A percentile compares a stretch with the other conserved stretches of the same genome.
Evolutionary conservation across 2,113 vertebrate species (phyloP).

Genomic region (Lethenteron reissneri): DNA sequence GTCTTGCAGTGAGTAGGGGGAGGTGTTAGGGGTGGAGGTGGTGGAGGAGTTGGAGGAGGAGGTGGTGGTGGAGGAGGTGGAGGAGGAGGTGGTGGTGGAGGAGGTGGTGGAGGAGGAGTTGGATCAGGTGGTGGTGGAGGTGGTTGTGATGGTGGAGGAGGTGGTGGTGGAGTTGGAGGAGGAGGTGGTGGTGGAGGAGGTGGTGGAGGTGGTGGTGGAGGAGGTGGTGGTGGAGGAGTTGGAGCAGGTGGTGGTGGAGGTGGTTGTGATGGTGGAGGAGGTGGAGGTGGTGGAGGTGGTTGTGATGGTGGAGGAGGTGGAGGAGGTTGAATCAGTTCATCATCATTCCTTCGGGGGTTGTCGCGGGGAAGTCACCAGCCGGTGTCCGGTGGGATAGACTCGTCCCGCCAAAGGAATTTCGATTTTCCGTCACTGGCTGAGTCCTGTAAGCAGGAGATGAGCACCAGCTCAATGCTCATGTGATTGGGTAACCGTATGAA

Average conservation of each 20-base stretch:
- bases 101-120: neutral
- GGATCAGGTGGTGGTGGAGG: neutral
- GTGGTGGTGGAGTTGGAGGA: neutral
- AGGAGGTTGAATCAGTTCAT: constrained; percentile 32
- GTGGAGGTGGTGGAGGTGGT: neutral
- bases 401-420: too few relatives aligned
- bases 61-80: too few relatives aligned
- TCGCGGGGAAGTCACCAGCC: too few relatives aligned
- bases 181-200: neutral
- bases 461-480: too few relatives aligned
- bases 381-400: too few relatives aligned
- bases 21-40: neutral
- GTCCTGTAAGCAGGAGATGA: too few relatives aligned
- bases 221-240: neutral
- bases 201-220: neutral
- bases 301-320: constrained; percentile 25
- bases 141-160: neutral
- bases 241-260: neutral
- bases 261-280: neutral
- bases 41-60: too few relatives aligned
- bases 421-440: too few relatives aligned
- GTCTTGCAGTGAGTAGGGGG: too few relatives aligned
- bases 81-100: neutral
- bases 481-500: too few relatives aligned
- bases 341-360: too few relatives aligned